A percentile compares a stretch with the other conserved stretches of the same genome.
phyloP scores from a whole-genome alignment of 2,888 invertebrate genomes.

The Helobdella robusta region DNA sequence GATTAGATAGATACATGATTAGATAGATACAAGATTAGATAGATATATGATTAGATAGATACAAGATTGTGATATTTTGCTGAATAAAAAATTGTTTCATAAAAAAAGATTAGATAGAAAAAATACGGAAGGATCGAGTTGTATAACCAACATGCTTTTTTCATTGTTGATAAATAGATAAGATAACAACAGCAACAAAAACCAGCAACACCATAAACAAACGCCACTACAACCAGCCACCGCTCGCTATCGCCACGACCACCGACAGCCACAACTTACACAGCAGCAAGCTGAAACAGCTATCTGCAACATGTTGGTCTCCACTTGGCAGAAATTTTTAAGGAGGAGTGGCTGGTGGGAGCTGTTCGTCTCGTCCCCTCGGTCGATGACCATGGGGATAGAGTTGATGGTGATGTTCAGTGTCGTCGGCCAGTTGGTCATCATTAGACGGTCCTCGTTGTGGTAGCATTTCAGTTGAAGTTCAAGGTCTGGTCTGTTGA shows the following conservation, averaged over 20 bases:
- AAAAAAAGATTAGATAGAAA: too few species aligned
- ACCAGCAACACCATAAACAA: not conserved
- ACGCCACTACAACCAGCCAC: not conserved
- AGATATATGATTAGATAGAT: not conserved
- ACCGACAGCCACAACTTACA: too few species aligned
- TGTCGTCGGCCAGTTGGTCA: constrained; percentile 30
- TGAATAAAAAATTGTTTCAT: too few species aligned
- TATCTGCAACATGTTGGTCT: constrained; percentile 27
- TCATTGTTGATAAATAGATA: too few species aligned
- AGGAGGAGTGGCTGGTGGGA: constrained; percentile 27
- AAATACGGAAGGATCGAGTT: too few species aligned
- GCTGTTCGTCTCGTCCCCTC: constrained; percentile 6
- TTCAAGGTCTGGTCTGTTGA: constrained; percentile 26
- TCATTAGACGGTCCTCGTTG: constrained; percentile 30
- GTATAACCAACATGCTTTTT: too few species aligned
- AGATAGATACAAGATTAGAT: not conserved
- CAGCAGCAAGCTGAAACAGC: constrained; percentile 30
- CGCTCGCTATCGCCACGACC: too few species aligned
- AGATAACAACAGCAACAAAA: not conserved
- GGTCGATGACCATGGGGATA: constrained; percentile 28
- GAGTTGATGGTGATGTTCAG: constrained; percentile 31
- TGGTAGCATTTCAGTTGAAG: constrained; percentile 30
- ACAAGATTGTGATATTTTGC: too few species aligned
- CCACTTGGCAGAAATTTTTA: constrained; percentile 29
- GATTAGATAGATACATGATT: not conserved